These are phyloP conservation scores for Leptinotarsa peninsularis DNA, from an alignment of 2,888 invertebrate genomes.

Conservation along the genomic window DNA sequence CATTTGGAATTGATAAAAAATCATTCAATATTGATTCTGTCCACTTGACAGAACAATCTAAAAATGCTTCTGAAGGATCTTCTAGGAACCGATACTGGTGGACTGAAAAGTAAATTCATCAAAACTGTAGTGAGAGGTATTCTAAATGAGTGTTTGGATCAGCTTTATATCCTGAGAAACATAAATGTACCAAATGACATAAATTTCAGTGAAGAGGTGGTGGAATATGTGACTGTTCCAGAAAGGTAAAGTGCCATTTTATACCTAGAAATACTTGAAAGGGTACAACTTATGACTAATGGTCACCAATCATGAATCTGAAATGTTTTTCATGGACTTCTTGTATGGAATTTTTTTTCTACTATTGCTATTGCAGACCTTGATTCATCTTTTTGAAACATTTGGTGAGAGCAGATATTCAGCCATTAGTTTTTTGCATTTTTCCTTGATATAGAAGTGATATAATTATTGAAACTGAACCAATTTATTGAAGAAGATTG, in stretches of 20 bases:
- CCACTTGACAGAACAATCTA: neutral
- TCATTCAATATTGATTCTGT: neutral
- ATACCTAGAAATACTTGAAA: too few species aligned
- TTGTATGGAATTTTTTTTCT: too few species aligned
- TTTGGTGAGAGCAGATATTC: too few species aligned
- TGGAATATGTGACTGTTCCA: conserved; percentile 31
- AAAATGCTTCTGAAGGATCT: conserved; percentile 7
- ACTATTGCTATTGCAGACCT: too few species aligned
- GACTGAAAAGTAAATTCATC: conserved; percentile 24
- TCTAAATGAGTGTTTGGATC: conserved; percentile 48
- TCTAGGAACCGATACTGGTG: neutral
- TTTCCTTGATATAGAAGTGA: too few species aligned
- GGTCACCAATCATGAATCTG: too few species aligned
- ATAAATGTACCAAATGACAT: conserved; percentile 39
- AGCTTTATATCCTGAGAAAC: conserved; percentile 47
- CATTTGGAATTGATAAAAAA: neutral
- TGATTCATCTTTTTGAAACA: too few species aligned
- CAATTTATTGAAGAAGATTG: too few species aligned
- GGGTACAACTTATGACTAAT: too few species aligned
- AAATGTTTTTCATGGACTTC: too few species aligned
- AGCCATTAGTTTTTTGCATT: too few species aligned
- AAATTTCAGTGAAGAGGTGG: conserved; percentile 21
- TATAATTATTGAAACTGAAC: too few species aligned
- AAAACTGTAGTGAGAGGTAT: conserved; percentile 29
- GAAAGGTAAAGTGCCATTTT: conserved; percentile 32